Conservation (phyloP, 2,888 invertebrate species). For the Malthinus seriepunctatus region DNA sequence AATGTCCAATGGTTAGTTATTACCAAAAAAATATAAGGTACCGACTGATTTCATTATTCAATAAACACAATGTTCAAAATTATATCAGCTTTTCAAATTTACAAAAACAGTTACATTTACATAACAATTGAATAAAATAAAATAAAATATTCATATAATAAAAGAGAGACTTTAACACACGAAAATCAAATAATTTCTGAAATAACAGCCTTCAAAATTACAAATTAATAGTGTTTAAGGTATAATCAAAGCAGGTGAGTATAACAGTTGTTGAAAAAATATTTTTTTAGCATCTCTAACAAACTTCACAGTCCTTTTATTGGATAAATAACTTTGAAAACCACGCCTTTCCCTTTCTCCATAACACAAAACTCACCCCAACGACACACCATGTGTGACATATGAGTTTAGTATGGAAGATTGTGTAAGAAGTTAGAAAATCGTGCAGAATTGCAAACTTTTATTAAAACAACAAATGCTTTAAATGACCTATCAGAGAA, state of each 20-base stretch:
- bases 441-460: constrained; percentile 28
- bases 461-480: constrained; percentile 36
- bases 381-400: constrained; percentile 45
- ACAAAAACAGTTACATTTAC: too few relatives aligned
- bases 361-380: constrained; percentile 21
- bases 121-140: too few relatives aligned
- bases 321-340: constrained; percentile 27
- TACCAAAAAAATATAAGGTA: constrained; percentile 4
- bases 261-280: constrained; percentile 50
- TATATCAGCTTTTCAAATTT: too few relatives aligned
- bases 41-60: background rate
- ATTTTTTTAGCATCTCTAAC: constrained; percentile 38
- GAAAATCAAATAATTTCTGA: too few relatives aligned
- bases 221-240: constrained; percentile 44
- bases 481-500: constrained; percentile 29
- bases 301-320: constrained; percentile 34
- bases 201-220: constrained; percentile 36
- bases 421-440: constrained; percentile 30
- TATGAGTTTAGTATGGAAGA: constrained; percentile 43
- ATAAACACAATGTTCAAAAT: too few relatives aligned
- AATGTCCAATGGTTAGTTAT: too few relatives aligned
- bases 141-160: too few relatives aligned
- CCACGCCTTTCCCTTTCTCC: constrained; percentile 29
- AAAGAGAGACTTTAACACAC: too few relatives aligned
- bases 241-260: constrained; percentile 44